Base-by-base conservation (phyloP, 2,797 vertebrate species). In the Threskiornis aethiopicus region DNA sequence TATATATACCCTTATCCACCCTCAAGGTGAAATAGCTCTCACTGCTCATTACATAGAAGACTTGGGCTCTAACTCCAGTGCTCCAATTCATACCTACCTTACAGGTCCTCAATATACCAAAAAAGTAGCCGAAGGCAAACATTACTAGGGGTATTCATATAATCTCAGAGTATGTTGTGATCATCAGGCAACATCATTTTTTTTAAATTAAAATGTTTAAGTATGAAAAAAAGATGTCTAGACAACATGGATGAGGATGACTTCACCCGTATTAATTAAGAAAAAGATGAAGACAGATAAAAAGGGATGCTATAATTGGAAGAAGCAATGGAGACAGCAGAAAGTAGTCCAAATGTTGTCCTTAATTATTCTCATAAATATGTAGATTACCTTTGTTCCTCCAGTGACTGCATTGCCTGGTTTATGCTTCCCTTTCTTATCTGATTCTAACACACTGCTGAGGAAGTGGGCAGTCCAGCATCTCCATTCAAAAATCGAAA, bases 281-380 rank as follows among this genome's bases (percentile, higher is more conserved):
- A 51, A 84, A 84, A 70, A 55, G n/a, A 79, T 29, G 16, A 82
- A 55, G 67, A 91, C 19, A 26, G 73, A 78, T 59, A 70, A 92
- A 81, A 87, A 84, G 13, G 13, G 16, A 75, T 59, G 41, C 10
- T 65, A 31, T 83, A 84, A 75, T 15, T 54, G 47, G 73, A 85
- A 87, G 91, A 66, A 77, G 35, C 47, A 73, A 81, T 47, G 21
- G 28, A 93, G 18, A 84, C 71, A 70, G 57, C 46, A 93, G 89
- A 77, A 86, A 90, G 4, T 31, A 59, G 31, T 26, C 33, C 33
- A 71, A 72, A 67, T 25, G 33, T 31, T 47, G 62, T n/a, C 61
- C 22, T 84, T 90, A 87, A 70, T 89, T 93, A 90, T 73, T 70
- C 21, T 83, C 33, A 89, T 73, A 80, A 85, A 94, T 89, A 93